Evolutionary conservation across 2,888 invertebrate genomes (phyloP).

Genomic region (Dioctria linearis): DNA sequence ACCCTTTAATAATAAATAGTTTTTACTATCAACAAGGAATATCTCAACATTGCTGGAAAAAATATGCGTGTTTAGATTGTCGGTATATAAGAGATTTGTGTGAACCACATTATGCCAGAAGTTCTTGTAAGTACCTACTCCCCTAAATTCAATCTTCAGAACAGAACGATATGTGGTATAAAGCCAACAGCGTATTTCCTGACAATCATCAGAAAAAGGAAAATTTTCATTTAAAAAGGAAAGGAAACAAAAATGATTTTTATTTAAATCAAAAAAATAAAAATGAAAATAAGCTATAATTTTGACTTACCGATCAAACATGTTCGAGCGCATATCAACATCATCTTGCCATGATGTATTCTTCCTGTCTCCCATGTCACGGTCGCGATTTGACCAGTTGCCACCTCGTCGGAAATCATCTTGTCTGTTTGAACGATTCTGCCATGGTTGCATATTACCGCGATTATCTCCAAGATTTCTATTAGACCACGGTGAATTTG

Average conservation of each 20-base stretch:
- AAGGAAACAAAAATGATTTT: constrained; percentile 3
- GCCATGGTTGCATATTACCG: constrained; percentile 13
- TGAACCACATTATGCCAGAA: too few relatives aligned
- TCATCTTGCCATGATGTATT: constrained; percentile 20
- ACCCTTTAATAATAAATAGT: too few relatives aligned
- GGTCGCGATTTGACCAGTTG: background rate
- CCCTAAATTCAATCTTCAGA: too few relatives aligned
- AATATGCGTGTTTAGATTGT: too few relatives aligned
- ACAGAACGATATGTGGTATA: background rate
- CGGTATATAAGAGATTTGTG: too few relatives aligned
- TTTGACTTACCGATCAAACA: constrained; percentile 23
- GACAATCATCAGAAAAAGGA: background rate
- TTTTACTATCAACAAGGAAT: too few relatives aligned
- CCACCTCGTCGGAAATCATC: constrained; percentile 15
- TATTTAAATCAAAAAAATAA: background rate
- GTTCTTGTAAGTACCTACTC: too few relatives aligned
- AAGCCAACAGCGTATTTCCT: constrained; percentile 46
- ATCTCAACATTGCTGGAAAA: too few relatives aligned
- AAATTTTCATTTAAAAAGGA: constrained; percentile 15
- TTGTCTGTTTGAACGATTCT: background rate
- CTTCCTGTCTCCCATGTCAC: background rate
- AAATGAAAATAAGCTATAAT: background rate
- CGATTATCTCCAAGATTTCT: constrained; percentile 34
- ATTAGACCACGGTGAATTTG: constrained; percentile 27
- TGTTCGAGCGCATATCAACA: background rate